phyloP scores from a whole-genome alignment of 2,113 vertebrate species.

The Callospermophilus lateralis region DNA sequence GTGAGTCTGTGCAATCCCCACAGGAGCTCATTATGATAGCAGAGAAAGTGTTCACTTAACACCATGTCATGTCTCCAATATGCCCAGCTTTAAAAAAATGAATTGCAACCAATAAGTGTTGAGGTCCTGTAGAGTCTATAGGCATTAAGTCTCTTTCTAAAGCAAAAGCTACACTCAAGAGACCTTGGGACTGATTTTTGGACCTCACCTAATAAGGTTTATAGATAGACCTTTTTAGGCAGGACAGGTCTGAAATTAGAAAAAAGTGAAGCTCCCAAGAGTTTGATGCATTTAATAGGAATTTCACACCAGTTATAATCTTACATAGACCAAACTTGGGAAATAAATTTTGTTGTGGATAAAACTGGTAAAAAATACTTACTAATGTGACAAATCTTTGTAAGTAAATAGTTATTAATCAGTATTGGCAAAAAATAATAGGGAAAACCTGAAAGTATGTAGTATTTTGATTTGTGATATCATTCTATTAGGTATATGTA shows the following conservation, averaged over 20 bases:
- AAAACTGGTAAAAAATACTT: slow-evolving; percentile 47
- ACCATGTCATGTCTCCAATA: background rate
- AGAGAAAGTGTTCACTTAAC: slow-evolving; percentile 31
- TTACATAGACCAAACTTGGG: background rate
- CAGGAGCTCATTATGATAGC: slow-evolving; percentile 25
- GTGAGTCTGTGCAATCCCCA: slow-evolving; percentile 88
- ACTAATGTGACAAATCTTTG: background rate
- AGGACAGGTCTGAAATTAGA: slow-evolving; percentile 4
- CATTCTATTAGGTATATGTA: background rate
- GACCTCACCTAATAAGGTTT: slow-evolving; percentile 12
- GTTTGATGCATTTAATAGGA: slow-evolving; percentile 23
- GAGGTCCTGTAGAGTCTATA: background rate
- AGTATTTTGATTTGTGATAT: slow-evolving; percentile 1
- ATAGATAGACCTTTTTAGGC: background rate
- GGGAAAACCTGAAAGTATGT: background rate
- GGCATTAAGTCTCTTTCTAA: slow-evolving; percentile 40
- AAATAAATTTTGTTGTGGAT: slow-evolving; percentile 23
- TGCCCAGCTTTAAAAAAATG: background rate
- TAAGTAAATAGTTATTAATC: slow-evolving; percentile 49
- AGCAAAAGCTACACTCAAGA: slow-evolving; percentile 2
- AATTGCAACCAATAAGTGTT: background rate
- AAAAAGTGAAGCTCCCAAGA: background rate
- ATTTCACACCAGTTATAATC: background rate
- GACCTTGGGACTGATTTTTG: background rate
- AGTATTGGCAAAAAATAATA: slow-evolving; percentile 46